A percentile compares a stretch with the other conserved stretches of the same genome.
Conservation (phyloP, 2,113 vertebrate species). For the Neolamprologus hecqui region DNA sequence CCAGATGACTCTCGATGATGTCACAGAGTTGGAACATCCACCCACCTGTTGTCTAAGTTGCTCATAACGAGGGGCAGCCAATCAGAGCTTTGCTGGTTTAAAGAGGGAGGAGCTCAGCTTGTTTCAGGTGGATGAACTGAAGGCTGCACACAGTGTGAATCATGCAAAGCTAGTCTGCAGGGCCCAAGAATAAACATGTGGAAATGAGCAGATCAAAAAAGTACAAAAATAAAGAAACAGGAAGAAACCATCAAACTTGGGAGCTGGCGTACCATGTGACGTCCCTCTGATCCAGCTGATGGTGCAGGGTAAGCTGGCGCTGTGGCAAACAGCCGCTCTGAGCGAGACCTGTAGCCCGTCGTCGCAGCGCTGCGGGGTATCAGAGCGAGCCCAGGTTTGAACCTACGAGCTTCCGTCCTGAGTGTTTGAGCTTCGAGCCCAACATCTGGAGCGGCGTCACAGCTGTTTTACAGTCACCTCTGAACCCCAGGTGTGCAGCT, state of each 20-base stretch:
- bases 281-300: rapidly evolving
- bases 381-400: background rate
- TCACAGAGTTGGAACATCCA: background rate
- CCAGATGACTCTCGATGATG: background rate
- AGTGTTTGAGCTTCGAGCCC: background rate
- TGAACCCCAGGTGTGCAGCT: background rate
- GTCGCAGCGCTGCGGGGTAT: background rate
- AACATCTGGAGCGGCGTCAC: background rate
- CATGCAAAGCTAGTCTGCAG: background rate
- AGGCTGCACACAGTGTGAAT: background rate
- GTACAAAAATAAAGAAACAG: background rate
- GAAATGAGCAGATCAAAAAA: background rate
- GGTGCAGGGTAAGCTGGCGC: background rate
- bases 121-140: background rate
- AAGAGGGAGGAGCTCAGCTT: background rate
- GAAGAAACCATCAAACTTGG: background rate
- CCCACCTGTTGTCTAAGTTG: background rate
- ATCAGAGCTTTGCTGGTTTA: background rate
- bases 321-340: background rate
- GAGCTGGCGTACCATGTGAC: background rate
- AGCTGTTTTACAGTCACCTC: background rate
- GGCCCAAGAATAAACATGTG: background rate
- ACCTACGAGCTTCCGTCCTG: background rate
- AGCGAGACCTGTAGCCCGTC: rapidly evolving
- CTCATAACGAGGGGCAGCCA: background rate